Base-by-base conservation (phyloP, 2,888 invertebrate genomes). In the Drosophila subsilvestris region DNA sequence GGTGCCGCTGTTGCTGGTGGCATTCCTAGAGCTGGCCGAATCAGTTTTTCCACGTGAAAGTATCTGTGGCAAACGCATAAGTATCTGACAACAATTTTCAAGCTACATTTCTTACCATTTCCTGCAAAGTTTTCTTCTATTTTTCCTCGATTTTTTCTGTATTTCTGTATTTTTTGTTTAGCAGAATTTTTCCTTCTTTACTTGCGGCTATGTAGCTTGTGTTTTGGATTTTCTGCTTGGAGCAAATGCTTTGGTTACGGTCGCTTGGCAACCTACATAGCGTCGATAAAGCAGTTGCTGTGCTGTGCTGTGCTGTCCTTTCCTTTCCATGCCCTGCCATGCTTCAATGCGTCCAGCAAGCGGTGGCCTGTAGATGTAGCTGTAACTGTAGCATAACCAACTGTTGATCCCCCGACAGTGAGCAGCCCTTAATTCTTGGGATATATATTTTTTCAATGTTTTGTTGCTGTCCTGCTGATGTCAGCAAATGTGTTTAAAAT, bases 41-140 rank as follows among this genome's bases (percentile, higher is more conserved):
- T 96, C 97, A 14, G 97, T 97, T 91, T 97, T 97, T 0, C 96
- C 94, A 68, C 97, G 93, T 32, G 97, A 97, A 55, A 97, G 92
- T 90, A 97, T 96, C 97, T 97, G 80, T 37, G 27, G 91, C 55
- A n/a, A 37, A 29, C n/a, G 45, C 12, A 47, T 50, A 61, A 62
- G 68, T 44, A 70, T 50, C 42, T 68, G 55, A 61, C 58, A 62
- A 62, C 57, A 62, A 18, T 77, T 56, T 57, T 70, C 32, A 53
- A 63, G 56, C 29, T 50, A 49, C 53, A 75, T 73, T 79, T 75
- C 78, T 80, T 79, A 87, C 85, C 79, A 82, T 87, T 76, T 81
- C 74, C 50, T 20, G 14, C 37, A 37, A n/a, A n/a, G 37, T 37
- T 37, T 14, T 14, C 32, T 37, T 2, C 1, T 0, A 6, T 14